Percentiles rank a stretch among this genome's conserved stretches.
These are phyloP conservation scores for Stercorarius parasiticus DNA, from an alignment of 2,113 vertebrate species.

Conservation along the genomic window DNA sequence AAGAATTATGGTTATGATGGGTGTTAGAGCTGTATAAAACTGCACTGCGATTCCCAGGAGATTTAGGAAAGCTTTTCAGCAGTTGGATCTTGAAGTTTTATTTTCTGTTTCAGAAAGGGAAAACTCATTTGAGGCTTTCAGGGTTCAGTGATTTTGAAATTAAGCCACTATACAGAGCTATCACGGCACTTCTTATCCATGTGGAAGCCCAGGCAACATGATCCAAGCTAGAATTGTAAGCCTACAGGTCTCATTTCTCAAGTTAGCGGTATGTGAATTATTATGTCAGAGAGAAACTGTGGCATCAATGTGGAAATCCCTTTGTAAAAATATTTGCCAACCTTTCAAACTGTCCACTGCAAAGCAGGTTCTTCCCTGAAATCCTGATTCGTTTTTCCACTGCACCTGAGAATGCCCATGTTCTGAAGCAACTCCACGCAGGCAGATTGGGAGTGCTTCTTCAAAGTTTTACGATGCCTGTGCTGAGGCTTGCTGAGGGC, in stretches of 20 bases:
- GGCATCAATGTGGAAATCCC: background rate
- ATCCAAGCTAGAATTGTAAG: background rate
- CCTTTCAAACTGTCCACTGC: background rate
- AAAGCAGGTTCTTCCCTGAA: background rate
- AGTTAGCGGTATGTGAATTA: background rate
- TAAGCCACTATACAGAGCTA: constrained; percentile 20
- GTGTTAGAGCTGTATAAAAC: background rate
- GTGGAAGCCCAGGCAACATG: background rate
- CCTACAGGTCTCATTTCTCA: background rate
- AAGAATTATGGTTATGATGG: background rate
- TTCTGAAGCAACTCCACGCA: background rate
- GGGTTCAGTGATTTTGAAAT: constrained; percentile 34
- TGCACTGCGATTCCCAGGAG: background rate
- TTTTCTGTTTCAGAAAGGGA: constrained; percentile 27
- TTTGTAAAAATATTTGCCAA: background rate
- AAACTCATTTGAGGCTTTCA: constrained; percentile 43
- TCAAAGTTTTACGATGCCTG: background rate
- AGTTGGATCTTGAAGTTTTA: constrained; percentile 16
- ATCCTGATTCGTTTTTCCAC: background rate
- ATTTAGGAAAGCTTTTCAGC: constrained; percentile 1
- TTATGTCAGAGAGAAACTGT: background rate
- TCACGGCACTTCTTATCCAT: background rate
- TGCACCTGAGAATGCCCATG: background rate
- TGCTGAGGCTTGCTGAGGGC: background rate
- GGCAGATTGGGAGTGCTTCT: background rate